Percentiles rank a stretch among this genome's conserved stretches.
These are phyloP conservation scores for Eubasilissa regina DNA, from an alignment of 1,140 invertebrate species.

Conservation along the genomic window DNA sequence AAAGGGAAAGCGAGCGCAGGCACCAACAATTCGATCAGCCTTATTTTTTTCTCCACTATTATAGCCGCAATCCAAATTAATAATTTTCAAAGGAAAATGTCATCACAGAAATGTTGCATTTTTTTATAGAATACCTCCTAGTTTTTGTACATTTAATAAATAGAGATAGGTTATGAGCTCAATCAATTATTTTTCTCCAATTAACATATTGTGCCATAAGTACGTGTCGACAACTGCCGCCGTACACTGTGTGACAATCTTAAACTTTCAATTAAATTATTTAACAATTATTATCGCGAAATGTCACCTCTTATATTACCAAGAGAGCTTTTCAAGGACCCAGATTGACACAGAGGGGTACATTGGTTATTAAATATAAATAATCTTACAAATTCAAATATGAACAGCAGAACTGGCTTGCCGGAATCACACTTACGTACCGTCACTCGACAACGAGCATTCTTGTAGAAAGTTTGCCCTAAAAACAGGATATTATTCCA, in stretches of 20 bases:
- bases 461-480: too few species aligned
- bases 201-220: constrained; percentile 35
- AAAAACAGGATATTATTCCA: too few species aligned
- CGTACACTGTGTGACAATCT: background rate
- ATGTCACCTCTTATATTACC: constrained; percentile 8
- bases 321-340: constrained; percentile 14
- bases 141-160: constrained; percentile 37
- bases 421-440: too few species aligned
- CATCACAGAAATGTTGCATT: constrained; percentile 46
- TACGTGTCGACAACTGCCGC: constrained; percentile 8
- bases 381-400: too few species aligned
- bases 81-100: constrained; percentile 45
- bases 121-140: constrained; percentile 40
- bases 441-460: too few species aligned
- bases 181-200: constrained; percentile 13
- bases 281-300: background rate
- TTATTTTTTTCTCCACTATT: constrained; percentile 35
- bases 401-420: too few species aligned
- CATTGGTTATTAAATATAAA: too few species aligned
- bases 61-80: constrained; percentile 47
- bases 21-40: constrained; percentile 50
- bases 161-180: constrained; percentile 20
- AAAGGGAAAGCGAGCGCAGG: constrained; percentile 46
- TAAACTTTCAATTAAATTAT: too few species aligned
- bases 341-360: too few species aligned